Evolutionary conservation across 2,113 vertebrate genomes (phyloP), one percentile per base, ranked within the genome.

Genomic region (Callocephalon fimbriatum): DNA sequence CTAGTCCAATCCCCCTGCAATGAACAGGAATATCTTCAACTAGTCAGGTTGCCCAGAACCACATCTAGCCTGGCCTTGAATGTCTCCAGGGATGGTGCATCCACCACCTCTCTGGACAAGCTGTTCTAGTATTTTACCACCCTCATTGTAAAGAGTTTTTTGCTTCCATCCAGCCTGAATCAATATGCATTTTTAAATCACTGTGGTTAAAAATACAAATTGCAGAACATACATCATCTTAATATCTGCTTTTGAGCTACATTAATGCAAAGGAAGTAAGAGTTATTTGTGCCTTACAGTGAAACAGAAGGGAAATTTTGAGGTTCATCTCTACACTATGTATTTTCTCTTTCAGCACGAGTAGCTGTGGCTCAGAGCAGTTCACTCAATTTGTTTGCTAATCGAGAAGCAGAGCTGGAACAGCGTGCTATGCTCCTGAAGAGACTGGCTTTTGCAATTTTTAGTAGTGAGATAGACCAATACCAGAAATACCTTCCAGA

Each of bases 331-430:
- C 19, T 61, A 14, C 16, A 7, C n/a, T 71, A 4, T 27, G 3
- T 9, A 0, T 45, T 79, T 94, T 87, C 18, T 91, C 51, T 95
- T 91, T 16, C 94, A 99, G 99, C 99, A 11, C 99, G 99, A 13
- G 99, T 99, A 93, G 99, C 99, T 3, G 99, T 99, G 54, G 99
- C 99, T 51, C 99, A 99, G 98, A 99, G 99, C 98, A 99, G 99
- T 97, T 99, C 99, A 11, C 98, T 99, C 95, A 99, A 99, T 90
- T 98, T 99, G 70, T 99, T 99, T 98, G 99, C 99, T 26, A 99
- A 99, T 92, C 98, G 99, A 15, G 99, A 99, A 1, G 99, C 95
- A 6, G 99, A 99, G 96, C 98, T 99, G 97, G 99, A 99, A 84
- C 99, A 99, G 98, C 99, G 99, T 31, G 99, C 99, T 13, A 99